phyloP scores from a whole-genome alignment of 2,888 invertebrate genomes.

The Congeria kusceri region DNA sequence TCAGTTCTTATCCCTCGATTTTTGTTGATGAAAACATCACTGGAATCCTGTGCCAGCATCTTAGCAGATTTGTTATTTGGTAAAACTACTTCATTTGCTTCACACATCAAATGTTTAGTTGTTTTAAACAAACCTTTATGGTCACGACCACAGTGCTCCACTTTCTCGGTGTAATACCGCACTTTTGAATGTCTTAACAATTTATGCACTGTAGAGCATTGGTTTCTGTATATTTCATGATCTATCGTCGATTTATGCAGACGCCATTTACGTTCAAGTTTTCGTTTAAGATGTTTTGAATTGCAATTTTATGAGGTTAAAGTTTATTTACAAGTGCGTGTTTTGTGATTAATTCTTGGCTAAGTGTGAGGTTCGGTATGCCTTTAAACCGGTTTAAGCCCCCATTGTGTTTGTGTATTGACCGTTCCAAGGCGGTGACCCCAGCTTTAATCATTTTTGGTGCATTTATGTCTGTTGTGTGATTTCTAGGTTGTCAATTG shows the following conservation, averaged over 20 bases:
- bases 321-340: no score
- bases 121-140: conserved; percentile 14
- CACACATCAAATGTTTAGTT: conserved; percentile 12
- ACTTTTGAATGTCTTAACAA: conserved; percentile 7
- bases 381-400: no score
- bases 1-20: conserved; percentile 15
- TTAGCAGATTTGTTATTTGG: conserved; percentile 17
- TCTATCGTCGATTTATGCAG: conserved; percentile 19
- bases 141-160: conserved; percentile 20
- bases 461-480: no score
- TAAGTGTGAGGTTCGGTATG: no score
- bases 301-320: no score
- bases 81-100: conserved; percentile 13
- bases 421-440: no score
- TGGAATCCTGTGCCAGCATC: conserved; percentile 17
- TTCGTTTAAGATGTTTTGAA: conserved; percentile 38
- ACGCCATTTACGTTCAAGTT: conserved; percentile 29
- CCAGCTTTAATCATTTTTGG: no score
- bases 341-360: no score
- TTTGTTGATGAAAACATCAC: conserved; percentile 30
- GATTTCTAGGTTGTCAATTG: no score
- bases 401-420: no score
- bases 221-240: conserved; percentile 33
- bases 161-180: conserved; percentile 28
- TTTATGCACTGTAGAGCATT: conserved; percentile 21